Base-by-base conservation (phyloP, 2,888 invertebrate genomes). In the Leptinotarsa peninsularis region DNA sequence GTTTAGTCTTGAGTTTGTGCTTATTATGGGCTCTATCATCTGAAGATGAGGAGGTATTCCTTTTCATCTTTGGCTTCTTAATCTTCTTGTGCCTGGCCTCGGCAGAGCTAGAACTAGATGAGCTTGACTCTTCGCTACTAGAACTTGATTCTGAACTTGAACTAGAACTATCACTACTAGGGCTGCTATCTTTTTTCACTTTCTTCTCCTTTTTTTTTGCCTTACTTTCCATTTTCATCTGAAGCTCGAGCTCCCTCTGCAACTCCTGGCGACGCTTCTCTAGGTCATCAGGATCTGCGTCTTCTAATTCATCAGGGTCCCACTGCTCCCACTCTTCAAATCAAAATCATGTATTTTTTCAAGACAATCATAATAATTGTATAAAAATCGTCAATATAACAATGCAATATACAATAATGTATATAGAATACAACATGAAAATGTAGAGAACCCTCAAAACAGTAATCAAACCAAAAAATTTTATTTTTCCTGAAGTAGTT, bases 251-350 rank as follows among this genome's bases (percentile, higher is more conserved):
- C 90, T 95, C 94, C 83, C 94, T 90, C 87, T 94, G 94, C 84
- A 95, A 89, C 85, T 94, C 92, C 85, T 92, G 93, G 79, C 94
- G 90, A 82, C 94, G 91, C 87, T 93, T 93, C 88, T 95, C 94
- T 85, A 95, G 90, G 81, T 93, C 93, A 87, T 94, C 94, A 78
- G 94, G 94, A 89, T 95, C 94, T 79, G 94, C 94, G 89, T 94
- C 94, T 87, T 94, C 94, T 88, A 95, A 88, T 89, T 94, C 93
- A 85, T 92, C 93, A 87, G 93, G 94, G 87, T 94, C 93, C 94
- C 94, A 94, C 86, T 92, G 92, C 86, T 93, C 93, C 89, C 93
- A 92, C 87, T 83, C 92, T 90, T 43, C 10, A 43, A 43, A 43
- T 76, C 10, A 43, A 43, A 43, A 43, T 43, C 43, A 43, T 43